Evolutionary conservation across 2,888 invertebrate species (phyloP).

Genomic region (Allolobophora icterica): DNA sequence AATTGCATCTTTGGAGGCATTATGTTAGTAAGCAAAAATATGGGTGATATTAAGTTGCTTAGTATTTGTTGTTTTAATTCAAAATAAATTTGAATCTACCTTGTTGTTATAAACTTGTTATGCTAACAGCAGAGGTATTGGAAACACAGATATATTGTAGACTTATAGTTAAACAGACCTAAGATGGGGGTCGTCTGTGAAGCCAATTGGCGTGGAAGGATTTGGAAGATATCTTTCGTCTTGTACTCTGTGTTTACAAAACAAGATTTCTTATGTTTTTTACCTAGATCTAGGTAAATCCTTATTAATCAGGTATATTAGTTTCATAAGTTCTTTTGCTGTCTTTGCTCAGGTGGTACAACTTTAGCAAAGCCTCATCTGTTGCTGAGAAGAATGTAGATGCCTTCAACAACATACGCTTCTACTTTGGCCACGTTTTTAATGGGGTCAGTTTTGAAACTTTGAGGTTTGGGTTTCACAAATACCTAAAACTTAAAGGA

Average conservation of each 20-base stretch:
- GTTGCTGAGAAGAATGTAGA: neutral
- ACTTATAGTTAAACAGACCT: neutral
- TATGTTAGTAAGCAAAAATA: too few species aligned
- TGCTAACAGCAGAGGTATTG: neutral
- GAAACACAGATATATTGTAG: neutral
- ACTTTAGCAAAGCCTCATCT: neutral
- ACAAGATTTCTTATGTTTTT: too few species aligned
- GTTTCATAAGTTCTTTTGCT: neutral
- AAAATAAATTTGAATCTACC: too few species aligned
- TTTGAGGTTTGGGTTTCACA: neutral
- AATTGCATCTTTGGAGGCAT: too few species aligned
- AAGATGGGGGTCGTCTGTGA: too few species aligned
- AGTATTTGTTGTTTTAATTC: too few species aligned
- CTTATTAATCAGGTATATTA: neutral
- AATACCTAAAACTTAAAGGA: neutral
- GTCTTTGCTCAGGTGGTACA: neutral
- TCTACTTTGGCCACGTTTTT: conserved; percentile 41
- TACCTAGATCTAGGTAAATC: neutral
- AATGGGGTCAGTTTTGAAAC: conserved; percentile 40
- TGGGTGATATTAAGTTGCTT: too few species aligned
- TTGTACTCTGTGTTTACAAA: too few species aligned
- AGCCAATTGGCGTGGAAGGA: too few species aligned
- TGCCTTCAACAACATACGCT: conserved; percentile 38
- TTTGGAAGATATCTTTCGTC: too few species aligned
- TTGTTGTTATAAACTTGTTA: too few species aligned